phyloP scores from a whole-genome alignment of 2,888 invertebrate species.

The Leptinotarsa haldemani region DNA sequence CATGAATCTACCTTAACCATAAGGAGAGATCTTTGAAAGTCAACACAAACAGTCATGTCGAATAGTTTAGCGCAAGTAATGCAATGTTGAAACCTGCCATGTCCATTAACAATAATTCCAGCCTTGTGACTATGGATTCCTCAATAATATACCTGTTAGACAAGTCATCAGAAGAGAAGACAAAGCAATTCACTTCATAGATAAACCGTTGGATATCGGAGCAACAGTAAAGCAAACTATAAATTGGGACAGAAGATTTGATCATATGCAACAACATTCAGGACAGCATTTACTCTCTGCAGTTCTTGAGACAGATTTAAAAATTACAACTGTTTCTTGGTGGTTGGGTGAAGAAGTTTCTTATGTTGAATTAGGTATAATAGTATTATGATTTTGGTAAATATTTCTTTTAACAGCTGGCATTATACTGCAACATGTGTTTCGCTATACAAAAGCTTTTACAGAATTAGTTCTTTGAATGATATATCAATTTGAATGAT shows the following conservation, averaged over 20 bases:
- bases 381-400: background rate
- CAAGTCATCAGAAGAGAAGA: conserved; percentile 77
- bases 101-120: conserved; percentile 56
- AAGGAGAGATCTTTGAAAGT: too few species aligned
- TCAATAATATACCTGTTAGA: conserved; percentile 75
- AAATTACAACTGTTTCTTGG: conserved; percentile 82
- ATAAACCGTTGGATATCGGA: conserved; percentile 72
- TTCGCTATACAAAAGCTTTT: too few species aligned
- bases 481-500: too few species aligned
- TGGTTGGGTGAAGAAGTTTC: conserved; percentile 82
- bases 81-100: background rate
- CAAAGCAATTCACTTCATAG: conserved; percentile 79
- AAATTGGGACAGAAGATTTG: conserved; percentile 83
- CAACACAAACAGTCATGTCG: too few species aligned
- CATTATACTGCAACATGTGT: background rate
- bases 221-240: conserved; percentile 73
- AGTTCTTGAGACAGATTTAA: conserved; percentile 76
- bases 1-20: too few species aligned
- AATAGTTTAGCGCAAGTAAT: too few species aligned
- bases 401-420: background rate
- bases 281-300: conserved; percentile 89
- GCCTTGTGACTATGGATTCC: conserved; percentile 82
- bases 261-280: conserved; percentile 94
- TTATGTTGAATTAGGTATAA: conserved; percentile 75
- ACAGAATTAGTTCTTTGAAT: too few species aligned